Percentiles rank a stretch among this genome's conserved stretches.
Conservation (phyloP, 2,888 invertebrate species). For the Flexamia atlantica region DNA sequence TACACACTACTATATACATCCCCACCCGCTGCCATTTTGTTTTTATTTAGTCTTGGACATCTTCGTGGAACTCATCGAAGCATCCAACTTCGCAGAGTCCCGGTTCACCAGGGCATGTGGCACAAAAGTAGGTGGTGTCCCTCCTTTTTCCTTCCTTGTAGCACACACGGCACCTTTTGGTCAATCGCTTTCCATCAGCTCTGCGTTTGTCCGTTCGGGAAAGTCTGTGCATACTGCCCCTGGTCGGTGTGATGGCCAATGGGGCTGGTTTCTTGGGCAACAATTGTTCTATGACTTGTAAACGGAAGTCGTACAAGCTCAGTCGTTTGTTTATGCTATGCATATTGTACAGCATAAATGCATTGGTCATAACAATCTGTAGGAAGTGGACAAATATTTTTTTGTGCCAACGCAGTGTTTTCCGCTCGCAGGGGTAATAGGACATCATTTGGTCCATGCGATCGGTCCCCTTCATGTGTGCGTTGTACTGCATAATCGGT, state of each 20-base stretch:
- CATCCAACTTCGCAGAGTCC: constrained; percentile 65
- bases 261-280: not conserved
- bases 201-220: not conserved
- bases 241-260: not conserved
- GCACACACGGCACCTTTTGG: constrained; percentile 63
- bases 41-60: not conserved
- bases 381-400: no score
- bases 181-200: constrained; percentile 18
- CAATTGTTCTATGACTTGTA: not conserved
- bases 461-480: no score
- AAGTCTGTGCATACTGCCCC: not conserved
- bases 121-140: constrained; percentile 65
- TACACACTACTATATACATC: no score
- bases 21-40: no score
- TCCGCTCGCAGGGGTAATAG: constrained; percentile 21
- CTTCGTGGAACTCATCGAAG: constrained; percentile 64
- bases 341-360: not conserved
- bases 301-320: not conserved
- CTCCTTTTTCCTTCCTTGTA: constrained; percentile 63
- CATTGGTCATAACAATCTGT: not conserved
- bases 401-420: constrained; percentile 12
- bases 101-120: constrained; percentile 64
- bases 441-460: no score
- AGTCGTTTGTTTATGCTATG: not conserved
- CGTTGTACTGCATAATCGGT: constrained; percentile 10